These are phyloP conservation scores for Periophthalmus magnuspinnatus DNA, from an alignment of 2,797 vertebrate genomes.

Conservation along the genomic window DNA sequence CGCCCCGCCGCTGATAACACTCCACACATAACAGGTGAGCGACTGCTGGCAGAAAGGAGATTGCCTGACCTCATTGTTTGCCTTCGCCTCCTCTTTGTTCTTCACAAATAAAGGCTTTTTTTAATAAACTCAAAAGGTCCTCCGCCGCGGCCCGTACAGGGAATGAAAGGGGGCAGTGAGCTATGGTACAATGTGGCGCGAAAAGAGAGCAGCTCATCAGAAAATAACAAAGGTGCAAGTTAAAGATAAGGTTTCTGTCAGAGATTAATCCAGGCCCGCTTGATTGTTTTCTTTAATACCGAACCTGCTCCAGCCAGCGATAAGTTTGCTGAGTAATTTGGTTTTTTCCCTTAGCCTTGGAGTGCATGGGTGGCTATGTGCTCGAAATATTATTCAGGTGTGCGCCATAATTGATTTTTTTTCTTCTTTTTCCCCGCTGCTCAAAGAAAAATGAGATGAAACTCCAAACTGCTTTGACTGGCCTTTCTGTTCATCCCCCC, in stretches of 20 bases:
- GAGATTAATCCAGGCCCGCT: constrained; percentile 99
- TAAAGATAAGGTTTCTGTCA: constrained; percentile 99
- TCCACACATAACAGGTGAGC: constrained; percentile 97
- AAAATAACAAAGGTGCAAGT: constrained; percentile 99
- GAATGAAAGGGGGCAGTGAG: constrained; percentile 99
- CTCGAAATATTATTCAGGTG: constrained; percentile 99
- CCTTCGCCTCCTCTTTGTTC: constrained; percentile 95
- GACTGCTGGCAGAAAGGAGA: constrained; percentile 97
- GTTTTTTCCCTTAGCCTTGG: constrained; percentile 80
- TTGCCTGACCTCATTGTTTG: constrained; percentile 99
- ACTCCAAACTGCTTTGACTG: constrained; percentile 81
- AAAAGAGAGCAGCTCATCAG: constrained; percentile 98
- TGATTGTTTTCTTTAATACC: constrained; percentile 99
- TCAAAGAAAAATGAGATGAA: constrained; percentile 80
- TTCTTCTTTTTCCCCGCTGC: constrained; percentile 83
- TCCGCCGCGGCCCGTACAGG: constrained; percentile 90
- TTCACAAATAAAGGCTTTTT: constrained; percentile 99
- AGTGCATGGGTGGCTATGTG: constrained; percentile 74
- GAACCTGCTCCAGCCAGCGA: constrained; percentile 98
- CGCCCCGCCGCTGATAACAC: constrained; percentile 85
- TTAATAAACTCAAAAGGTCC: constrained; percentile 99
- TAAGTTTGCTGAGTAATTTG: constrained; percentile 99
- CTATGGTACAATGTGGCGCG: constrained; percentile 96
- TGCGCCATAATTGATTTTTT: constrained; percentile 98
- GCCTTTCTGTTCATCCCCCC: constrained; percentile 67